phyloP scores from a whole-genome alignment of 2,888 invertebrate species.

The Agrotis puta region DNA sequence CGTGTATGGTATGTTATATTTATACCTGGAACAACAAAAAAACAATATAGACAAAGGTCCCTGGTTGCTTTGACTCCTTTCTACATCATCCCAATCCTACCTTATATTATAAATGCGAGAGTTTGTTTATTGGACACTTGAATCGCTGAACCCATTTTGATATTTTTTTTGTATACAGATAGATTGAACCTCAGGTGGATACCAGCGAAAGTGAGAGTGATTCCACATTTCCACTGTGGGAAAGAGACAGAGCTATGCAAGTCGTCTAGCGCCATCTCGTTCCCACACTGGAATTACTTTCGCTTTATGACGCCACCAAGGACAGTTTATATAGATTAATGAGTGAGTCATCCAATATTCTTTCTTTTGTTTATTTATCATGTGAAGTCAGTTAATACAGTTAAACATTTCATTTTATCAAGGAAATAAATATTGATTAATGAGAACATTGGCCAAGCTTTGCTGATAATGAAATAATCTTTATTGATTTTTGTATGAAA shows the following conservation, averaged over 20 bases:
- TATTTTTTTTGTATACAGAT: too few relatives aligned
- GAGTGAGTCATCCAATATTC: conserved; percentile 20
- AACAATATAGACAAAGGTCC: background rate
- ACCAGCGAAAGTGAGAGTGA: too few relatives aligned
- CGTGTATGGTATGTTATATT: conserved; percentile 81
- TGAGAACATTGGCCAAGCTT: conserved; percentile 21
- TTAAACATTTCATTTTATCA: conserved; percentile 9
- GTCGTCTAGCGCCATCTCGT: too few relatives aligned
- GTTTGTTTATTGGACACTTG: too few relatives aligned
- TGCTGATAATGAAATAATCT: conserved; percentile 15
- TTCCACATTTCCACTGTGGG: too few relatives aligned
- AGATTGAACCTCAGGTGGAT: too few relatives aligned
- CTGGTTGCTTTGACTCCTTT: background rate
- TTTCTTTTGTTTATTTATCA: conserved; percentile 8
- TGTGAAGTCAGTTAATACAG: background rate
- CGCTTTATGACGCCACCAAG: too few relatives aligned
- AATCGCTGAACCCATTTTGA: too few relatives aligned
- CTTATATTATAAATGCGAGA: too few relatives aligned
- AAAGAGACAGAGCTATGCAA: too few relatives aligned
- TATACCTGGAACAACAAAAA: conserved; percentile 78
- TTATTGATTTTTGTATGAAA: background rate
- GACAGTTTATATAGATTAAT: background rate
- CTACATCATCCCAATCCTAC: too few relatives aligned
- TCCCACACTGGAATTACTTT: too few relatives aligned
- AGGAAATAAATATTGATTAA: conserved; percentile 7